These are phyloP conservation scores for Allophyes oxyacanthae DNA, from an alignment of 2,888 invertebrate species.

Conservation along the genomic window DNA sequence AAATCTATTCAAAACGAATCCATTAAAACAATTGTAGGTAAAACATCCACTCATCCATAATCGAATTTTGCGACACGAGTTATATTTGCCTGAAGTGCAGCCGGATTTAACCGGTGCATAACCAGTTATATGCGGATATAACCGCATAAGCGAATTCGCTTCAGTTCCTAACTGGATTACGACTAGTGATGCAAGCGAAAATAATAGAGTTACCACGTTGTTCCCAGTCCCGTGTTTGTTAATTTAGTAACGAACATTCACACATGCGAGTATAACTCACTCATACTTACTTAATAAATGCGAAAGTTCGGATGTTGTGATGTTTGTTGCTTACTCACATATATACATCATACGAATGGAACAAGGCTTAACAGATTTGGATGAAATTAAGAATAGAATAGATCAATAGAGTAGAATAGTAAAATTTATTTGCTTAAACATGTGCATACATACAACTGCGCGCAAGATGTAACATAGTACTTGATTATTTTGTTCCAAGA, in stretches of 20 bases:
- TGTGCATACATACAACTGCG: too few relatives aligned
- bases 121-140: constrained; percentile 51
- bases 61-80: constrained; percentile 2
- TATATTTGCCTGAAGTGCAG: constrained; percentile 28
- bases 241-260: constrained; percentile 33
- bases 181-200: constrained; percentile 45
- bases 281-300: background rate
- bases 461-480: too few relatives aligned
- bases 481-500: too few relatives aligned
- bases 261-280: background rate
- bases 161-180: constrained; percentile 53
- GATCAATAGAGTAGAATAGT: too few relatives aligned
- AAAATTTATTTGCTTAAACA: too few relatives aligned
- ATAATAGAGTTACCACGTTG: constrained; percentile 51
- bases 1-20: background rate
- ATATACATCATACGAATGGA: too few relatives aligned
- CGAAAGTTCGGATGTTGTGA: background rate
- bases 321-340: background rate
- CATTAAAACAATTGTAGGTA: background rate
- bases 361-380: background rate
- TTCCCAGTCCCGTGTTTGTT: constrained; percentile 35
- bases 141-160: constrained; percentile 46
- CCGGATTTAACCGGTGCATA: constrained; percentile 41
- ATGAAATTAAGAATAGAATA: constrained; percentile 6
- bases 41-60: constrained; percentile 3